Percentiles rank a stretch among this genome's conserved stretches.
phyloP scores from a whole-genome alignment of 2,888 invertebrate genomes.

The Pherbina coryleti region DNA sequence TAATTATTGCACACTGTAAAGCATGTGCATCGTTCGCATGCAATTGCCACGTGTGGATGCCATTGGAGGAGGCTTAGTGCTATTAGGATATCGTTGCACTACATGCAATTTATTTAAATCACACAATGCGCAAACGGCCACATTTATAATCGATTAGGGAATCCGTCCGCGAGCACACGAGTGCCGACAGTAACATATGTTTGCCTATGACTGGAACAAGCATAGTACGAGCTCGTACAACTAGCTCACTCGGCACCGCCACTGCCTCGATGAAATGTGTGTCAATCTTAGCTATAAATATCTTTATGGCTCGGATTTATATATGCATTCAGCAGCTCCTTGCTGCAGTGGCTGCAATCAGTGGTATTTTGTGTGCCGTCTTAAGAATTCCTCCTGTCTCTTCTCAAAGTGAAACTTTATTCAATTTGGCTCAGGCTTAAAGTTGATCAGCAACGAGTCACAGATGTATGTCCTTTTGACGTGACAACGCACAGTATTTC shows the following conservation, averaged over 20 bases:
- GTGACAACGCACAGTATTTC: neutral
- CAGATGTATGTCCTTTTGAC: neutral
- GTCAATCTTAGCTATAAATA: conserved; percentile 36
- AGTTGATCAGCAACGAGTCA: neutral
- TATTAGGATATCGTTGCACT: conserved; percentile 43
- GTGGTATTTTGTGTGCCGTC: neutral
- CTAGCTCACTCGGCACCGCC: neutral
- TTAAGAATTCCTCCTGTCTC: neutral
- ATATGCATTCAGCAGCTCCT: conserved; percentile 1
- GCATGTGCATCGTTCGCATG: neutral
- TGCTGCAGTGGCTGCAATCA: conserved; percentile 26
- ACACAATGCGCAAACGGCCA: conserved; percentile 53
- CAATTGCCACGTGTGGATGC: conserved; percentile 38
- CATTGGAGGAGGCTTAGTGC: neutral
- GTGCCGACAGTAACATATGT: conserved; percentile 35
- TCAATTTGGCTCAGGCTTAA: neutral
- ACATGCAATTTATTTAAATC: conserved; percentile 64
- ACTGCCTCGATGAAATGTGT: conserved; percentile 19
- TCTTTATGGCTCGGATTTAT: neutral
- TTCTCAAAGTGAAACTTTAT: conserved; percentile 20
- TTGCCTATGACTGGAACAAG: conserved; percentile 42
- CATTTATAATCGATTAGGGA: conserved; percentile 62
- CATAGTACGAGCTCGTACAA: neutral
- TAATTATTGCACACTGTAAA: conserved; percentile 41
- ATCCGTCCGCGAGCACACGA: conserved; percentile 14